Evolutionary conservation across 2,888 invertebrate genomes (phyloP), one percentile per base, ranked within the genome.

Genomic region (Drosophila mulleri): DNA sequence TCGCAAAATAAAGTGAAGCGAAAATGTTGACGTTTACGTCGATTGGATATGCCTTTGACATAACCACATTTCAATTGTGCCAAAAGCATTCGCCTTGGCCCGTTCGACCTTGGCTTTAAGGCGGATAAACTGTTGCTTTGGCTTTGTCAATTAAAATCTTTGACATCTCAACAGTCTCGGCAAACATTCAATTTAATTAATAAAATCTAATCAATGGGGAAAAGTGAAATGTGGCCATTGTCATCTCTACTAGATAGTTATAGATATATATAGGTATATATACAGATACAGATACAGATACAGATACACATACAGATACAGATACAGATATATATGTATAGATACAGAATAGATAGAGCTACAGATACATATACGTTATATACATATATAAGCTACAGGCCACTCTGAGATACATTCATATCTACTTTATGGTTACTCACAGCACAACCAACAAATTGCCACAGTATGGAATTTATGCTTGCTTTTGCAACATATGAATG

Each of bases 381-480:
- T 32, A 32, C 41, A 32, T 35, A 23, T 1, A 6, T 8, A 1
- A 16, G 9, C n/a, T 2, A 11, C n/a, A 29, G 2, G 3, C n/a
- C 11, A n/a, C 37, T 37, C 37, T 44, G 8, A 61, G 26, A 44
- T 29, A 44, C 61, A 37, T 50, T 44, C 39, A 32, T 18, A 53
- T 63, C 62, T 20, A n/a, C n/a, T 20, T 23, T 20, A 29, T 20
- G 44, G n/a, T n/a, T 37, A 52, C 57, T 52, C 35, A 20, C 42
- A 16, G 32, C 39, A 23, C 6, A 16, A 20, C 16, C 52, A 12
- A 58, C 20, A 58, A 67, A 41, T 58, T 47, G 63, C 39, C 56
- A 60, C 53, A 48, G 56, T 64, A 58, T 64, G 75, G 68, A 79
- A 82, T 79, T 79, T 82, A 72, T 67, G 78, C 45, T 50, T 57